Conservation (phyloP, 2,113 vertebrate species). For the Semnornis frantzii region DNA sequence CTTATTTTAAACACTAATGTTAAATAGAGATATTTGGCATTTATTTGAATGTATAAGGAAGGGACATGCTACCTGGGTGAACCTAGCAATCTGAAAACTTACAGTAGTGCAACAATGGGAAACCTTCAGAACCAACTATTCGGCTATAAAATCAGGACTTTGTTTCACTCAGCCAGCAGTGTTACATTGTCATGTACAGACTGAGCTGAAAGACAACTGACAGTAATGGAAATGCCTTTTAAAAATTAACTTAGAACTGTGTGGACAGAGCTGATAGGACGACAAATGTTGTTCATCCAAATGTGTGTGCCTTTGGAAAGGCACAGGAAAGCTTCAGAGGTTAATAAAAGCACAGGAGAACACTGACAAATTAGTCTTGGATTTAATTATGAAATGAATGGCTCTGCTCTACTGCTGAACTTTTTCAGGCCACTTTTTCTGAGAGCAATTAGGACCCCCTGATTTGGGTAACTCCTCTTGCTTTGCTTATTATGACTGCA, state of each 20-base stretch:
- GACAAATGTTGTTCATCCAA: neutral
- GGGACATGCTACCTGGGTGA: neutral
- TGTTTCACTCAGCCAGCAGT: neutral
- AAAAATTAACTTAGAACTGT: neutral
- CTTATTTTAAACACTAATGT: neutral
- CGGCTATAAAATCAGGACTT: neutral
- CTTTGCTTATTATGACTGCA: neutral
- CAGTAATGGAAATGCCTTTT: neutral
- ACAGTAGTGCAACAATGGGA: neutral
- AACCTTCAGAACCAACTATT: neutral
- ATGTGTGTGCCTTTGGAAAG: neutral
- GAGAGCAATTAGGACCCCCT: neutral
- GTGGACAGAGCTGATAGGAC: neutral
- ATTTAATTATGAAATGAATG: neutral
- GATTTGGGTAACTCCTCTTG: neutral
- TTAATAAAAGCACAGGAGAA: neutral
- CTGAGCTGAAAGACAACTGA: neutral
- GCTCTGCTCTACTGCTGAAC: neutral
- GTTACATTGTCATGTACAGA: neutral
- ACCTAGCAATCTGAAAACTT: neutral
- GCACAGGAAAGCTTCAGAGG: neutral
- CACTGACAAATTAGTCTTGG: neutral
- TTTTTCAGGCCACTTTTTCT: neutral
- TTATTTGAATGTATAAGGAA: neutral
- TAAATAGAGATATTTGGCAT: neutral